A percentile compares a stretch with the other conserved stretches of the same genome.
Evolutionary conservation across 2,888 invertebrate genomes (phyloP).

Genomic region (Torymus aiolomorphi): DNA sequence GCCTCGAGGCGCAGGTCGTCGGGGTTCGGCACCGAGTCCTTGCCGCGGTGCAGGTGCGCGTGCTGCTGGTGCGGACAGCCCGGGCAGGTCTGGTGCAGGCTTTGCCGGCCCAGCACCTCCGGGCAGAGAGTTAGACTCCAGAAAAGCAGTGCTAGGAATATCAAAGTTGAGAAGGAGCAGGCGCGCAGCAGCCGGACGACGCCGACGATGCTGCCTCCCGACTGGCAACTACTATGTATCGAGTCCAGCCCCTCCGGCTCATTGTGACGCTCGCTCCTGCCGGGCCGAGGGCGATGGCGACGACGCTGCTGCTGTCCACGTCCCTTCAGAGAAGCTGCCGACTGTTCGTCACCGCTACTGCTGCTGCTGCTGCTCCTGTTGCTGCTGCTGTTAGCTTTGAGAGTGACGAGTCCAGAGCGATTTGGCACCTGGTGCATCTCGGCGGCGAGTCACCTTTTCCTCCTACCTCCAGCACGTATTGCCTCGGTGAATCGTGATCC

Average conservation of each 20-base stretch:
- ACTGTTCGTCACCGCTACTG: slow-evolving; percentile 53
- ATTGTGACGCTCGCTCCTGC: neutral
- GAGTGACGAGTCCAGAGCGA: slow-evolving; percentile 60
- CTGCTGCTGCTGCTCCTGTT: slow-evolving; percentile 33
- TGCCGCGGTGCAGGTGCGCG: slow-evolving; percentile 65
- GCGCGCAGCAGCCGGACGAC: slow-evolving; percentile 15
- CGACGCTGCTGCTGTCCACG: slow-evolving; percentile 2
- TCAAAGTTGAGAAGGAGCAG: slow-evolving; percentile 47
- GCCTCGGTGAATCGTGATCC: slow-evolving; percentile 53
- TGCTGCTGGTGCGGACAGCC: slow-evolving; percentile 73
- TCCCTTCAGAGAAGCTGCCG: slow-evolving; percentile 12
- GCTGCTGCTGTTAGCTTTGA: slow-evolving; percentile 60
- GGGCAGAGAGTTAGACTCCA: slow-evolving; percentile 58
- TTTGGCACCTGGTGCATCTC: slow-evolving; percentile 70
- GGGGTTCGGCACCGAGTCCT: slow-evolving; percentile 67
- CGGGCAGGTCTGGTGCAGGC: slow-evolving; percentile 70
- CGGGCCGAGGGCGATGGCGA: neutral
- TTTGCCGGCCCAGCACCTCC: slow-evolving; percentile 64
- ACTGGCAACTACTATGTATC: neutral
- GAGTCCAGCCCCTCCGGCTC: neutral
- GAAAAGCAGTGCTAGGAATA: slow-evolving; percentile 57
- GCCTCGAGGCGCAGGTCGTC: slow-evolving; percentile 82
- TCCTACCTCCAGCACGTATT: slow-evolving; percentile 54
- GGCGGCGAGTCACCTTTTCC: slow-evolving; percentile 72
- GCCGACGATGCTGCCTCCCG: slow-evolving; percentile 11